Evolutionary conservation across 2,888 invertebrate genomes (phyloP).

Genomic region (Drosophila limbata): DNA sequence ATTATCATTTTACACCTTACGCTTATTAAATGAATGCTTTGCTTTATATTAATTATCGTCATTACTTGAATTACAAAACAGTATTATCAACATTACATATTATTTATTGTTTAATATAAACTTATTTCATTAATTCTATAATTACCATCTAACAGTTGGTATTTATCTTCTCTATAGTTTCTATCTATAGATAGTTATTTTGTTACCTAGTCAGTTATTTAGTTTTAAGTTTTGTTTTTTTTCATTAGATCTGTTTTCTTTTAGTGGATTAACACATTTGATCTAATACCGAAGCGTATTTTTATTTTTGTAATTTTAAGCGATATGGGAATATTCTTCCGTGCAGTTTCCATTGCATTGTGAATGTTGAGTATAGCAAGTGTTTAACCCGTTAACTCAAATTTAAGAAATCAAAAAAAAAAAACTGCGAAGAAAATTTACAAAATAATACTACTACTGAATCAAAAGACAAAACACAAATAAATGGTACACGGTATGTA

Average conservation of each 20-base stretch:
- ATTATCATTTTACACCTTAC: neutral
- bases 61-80: neutral
- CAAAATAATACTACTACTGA: slow-evolving; percentile 20
- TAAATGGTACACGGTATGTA: slow-evolving; percentile 64
- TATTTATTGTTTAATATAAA: neutral
- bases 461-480: slow-evolving; percentile 27
- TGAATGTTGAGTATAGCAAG: slow-evolving; percentile 41
- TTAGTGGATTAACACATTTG: slow-evolving; percentile 13
- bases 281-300: slow-evolving; percentile 22
- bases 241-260: slow-evolving; percentile 1
- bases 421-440: slow-evolving; percentile 3
- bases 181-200: neutral
- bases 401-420: slow-evolving; percentile 17
- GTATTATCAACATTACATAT: slow-evolving; percentile 1
- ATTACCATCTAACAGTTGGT: no score
- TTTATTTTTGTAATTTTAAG: slow-evolving; percentile 37
- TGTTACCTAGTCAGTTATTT: neutral
- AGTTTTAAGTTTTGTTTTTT: slow-evolving; percentile 18
- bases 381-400: slow-evolving; percentile 34
- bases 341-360: slow-evolving; percentile 29
- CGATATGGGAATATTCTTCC: slow-evolving; percentile 26
- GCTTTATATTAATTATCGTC: neutral
- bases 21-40: slow-evolving; percentile 1
- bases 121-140: neutral
- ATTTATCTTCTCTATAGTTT: neutral